A percentile compares a stretch with the other conserved stretches of the same genome.
phyloP scores from a whole-genome alignment of 1,140 invertebrate species.

The Macrosteles quadrilineatus region DNA sequence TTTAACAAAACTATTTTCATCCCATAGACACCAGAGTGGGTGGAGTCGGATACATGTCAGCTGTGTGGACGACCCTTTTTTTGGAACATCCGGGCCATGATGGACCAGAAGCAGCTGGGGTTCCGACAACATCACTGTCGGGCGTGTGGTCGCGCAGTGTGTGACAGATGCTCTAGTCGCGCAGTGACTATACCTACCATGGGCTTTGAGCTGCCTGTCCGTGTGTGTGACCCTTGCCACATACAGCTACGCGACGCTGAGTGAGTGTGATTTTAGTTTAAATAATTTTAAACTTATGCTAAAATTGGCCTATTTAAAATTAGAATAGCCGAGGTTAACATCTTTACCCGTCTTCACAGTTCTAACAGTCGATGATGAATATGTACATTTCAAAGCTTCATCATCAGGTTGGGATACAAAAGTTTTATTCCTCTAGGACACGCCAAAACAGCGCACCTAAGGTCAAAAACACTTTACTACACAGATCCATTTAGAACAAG shows the following conservation, averaged over 20 bases:
- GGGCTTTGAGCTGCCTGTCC: constrained; percentile 97
- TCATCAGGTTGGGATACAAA: too few relatives aligned
- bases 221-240: constrained; percentile 93
- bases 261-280: constrained; percentile 64
- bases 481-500: too few relatives aligned
- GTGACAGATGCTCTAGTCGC: constrained; percentile 87
- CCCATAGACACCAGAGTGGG: constrained; percentile 88
- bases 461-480: too few relatives aligned
- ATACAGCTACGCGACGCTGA: constrained; percentile 80
- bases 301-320: too few relatives aligned
- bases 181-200: constrained; percentile 88
- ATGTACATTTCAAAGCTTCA: too few relatives aligned
- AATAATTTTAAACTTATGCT: too few relatives aligned
- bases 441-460: too few relatives aligned
- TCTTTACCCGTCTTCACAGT: too few relatives aligned
- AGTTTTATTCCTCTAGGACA: too few relatives aligned
- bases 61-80: constrained; percentile 94
- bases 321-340: too few relatives aligned
- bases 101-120: constrained; percentile 92
- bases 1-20: too few relatives aligned
- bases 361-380: too few relatives aligned
- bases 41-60: constrained; percentile 91
- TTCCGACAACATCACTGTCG: constrained; percentile 88
- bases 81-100: constrained; percentile 98
- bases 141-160: constrained; percentile 90